Percentiles rank a stretch among this genome's conserved stretches.
phyloP scores from a whole-genome alignment of 2,797 vertebrate genomes.

The Paguma larvata region DNA sequence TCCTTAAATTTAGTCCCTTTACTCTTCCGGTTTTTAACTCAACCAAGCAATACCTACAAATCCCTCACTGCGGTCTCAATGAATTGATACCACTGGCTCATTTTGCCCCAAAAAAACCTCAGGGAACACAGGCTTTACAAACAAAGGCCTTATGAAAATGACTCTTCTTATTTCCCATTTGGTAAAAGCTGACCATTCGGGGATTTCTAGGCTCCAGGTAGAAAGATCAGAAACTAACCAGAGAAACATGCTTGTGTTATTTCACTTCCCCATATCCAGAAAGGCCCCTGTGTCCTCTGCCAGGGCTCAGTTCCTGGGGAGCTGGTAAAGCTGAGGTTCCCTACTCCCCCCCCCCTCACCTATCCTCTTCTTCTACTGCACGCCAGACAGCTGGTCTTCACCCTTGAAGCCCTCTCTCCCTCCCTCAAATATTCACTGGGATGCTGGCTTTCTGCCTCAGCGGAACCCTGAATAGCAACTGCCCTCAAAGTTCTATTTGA shows the following conservation, averaged over 20 bases:
- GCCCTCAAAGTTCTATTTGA: background rate
- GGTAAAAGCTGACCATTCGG: background rate
- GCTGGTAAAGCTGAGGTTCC: background rate
- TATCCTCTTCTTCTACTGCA: background rate
- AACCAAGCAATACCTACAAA: background rate
- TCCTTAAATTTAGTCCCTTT: background rate
- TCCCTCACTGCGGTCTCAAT: background rate
- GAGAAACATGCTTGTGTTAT: background rate
- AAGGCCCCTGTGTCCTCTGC: background rate
- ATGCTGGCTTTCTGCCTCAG: background rate
- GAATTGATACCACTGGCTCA: background rate
- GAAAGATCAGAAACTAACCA: background rate
- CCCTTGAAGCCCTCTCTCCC: background rate
- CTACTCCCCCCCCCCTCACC: background rate
- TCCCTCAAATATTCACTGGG: background rate
- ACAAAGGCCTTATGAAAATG: background rate
- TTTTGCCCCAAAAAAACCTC: background rate
- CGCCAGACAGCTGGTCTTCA: background rate
- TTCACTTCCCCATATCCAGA: background rate
- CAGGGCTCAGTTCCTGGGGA: background rate
- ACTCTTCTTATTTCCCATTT: background rate
- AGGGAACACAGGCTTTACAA: background rate
- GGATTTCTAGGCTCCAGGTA: background rate
- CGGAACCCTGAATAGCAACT: background rate
- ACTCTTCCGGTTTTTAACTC: background rate